Conservation (phyloP, 2,888 invertebrate genomes). For the Rhagonycha fulva region DNA sequence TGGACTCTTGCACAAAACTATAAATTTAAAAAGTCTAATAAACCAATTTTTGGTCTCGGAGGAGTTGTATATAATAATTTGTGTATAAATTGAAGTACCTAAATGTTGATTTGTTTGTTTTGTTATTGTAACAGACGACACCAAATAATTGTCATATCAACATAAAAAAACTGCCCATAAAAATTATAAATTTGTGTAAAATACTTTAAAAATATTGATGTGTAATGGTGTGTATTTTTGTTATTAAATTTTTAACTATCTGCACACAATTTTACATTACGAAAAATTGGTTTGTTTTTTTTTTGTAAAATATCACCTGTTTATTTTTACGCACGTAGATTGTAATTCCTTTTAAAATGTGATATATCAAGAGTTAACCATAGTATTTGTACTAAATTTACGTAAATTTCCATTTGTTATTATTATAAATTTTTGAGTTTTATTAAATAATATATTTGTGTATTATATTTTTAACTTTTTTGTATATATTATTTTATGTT, state of each 20-base stretch:
- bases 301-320: slow-evolving; percentile 15
- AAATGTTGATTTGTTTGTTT: not conserved
- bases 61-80: not conserved
- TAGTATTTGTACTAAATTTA: slow-evolving; percentile 22
- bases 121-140: not conserved
- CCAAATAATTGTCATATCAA: not conserved
- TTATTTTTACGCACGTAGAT: slow-evolving; percentile 19
- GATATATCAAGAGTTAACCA: slow-evolving; percentile 27
- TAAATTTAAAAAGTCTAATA: slow-evolving; percentile 4
- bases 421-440: slow-evolving; percentile 12
- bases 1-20: slow-evolving; percentile 3
- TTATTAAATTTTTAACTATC: not conserved
- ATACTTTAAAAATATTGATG: not conserved
- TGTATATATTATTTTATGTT: not conserved
- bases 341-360: slow-evolving; percentile 18
- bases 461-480: slow-evolving; percentile 12
- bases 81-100: not conserved
- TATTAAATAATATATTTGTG: slow-evolving; percentile 7
- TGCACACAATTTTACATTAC: not conserved
- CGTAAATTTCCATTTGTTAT: slow-evolving; percentile 15
- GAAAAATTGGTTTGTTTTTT: not conserved
- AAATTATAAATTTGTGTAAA: not conserved
- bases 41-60: not conserved
- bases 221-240: not conserved
- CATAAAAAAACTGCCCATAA: not conserved